A percentile compares a stretch with the other conserved stretches of the same genome.
These are phyloP conservation scores for Rhabdomys pumilio DNA, from an alignment of 2,797 vertebrate genomes.

Conservation along the genomic window DNA sequence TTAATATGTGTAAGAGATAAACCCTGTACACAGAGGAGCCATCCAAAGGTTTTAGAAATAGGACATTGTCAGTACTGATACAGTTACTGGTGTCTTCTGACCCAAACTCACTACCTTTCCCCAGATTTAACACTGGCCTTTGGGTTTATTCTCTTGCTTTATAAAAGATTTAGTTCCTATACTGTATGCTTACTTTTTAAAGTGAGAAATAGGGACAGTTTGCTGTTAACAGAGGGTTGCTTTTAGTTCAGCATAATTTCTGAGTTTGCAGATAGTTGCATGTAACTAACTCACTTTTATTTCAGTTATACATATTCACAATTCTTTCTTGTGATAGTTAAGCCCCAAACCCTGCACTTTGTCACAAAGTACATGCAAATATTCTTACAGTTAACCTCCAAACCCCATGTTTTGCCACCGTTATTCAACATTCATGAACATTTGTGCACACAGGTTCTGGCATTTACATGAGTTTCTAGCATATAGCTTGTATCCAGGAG, in stretches of 20 bases:
- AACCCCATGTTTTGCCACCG: background rate
- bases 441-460: background rate
- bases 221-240: background rate
- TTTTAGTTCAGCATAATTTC: background rate
- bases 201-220: background rate
- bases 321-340: background rate
- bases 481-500: background rate
- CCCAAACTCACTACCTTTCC: background rate
- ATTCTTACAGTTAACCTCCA: background rate
- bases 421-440: background rate
- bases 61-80: background rate
- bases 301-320: background rate
- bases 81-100: background rate
- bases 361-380: background rate
- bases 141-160: background rate
- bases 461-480: background rate
- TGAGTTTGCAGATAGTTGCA: constrained; percentile 13
- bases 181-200: constrained; percentile 5
- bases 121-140: background rate
- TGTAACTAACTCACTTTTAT: background rate
- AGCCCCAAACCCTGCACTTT: background rate
- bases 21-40: background rate
- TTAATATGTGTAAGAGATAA: background rate
- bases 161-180: constrained; percentile 23
- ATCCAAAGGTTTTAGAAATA: constrained; percentile 23